Evolutionary conservation across 53 echinoderm and acorn worm species (phyloP).

Genomic region (Patiria pectinifera): DNA sequence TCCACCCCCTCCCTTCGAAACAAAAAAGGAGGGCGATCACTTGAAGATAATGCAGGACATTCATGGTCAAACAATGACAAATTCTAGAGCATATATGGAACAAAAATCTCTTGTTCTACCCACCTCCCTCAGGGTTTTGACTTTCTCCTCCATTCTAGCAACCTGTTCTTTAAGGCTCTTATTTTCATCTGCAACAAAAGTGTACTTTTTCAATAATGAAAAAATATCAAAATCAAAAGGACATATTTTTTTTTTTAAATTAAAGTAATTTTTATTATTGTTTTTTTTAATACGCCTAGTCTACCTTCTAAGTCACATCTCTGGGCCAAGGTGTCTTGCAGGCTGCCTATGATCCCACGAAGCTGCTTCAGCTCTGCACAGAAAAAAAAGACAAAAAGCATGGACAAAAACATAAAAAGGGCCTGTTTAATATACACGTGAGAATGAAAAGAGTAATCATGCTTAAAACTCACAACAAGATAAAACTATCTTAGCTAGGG

Average conservation of each 20-base stretch:
- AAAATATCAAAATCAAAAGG: background rate
- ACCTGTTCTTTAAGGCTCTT: constrained; percentile 37
- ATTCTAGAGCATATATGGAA: background rate
- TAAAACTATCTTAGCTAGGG: too few relatives aligned
- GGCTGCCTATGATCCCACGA: constrained; percentile 38
- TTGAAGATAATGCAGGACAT: too few relatives aligned
- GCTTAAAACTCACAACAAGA: too few relatives aligned
- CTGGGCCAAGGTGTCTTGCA: constrained; percentile 47
- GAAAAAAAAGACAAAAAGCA: background rate
- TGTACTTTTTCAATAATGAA: background rate
- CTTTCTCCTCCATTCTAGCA: background rate
- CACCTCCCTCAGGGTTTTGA: constrained; percentile 38
- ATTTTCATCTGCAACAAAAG: constrained; percentile 48
- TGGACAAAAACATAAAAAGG: background rate
- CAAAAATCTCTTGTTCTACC: background rate
- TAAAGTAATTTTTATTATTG: too few relatives aligned
- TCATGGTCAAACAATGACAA: background rate
- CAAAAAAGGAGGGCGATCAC: too few relatives aligned
- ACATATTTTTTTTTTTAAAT: too few relatives aligned
- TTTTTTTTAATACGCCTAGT: too few relatives aligned
- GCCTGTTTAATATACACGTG: background rate
- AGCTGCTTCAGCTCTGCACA: constrained; percentile 45
- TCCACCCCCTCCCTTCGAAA: too few relatives aligned
- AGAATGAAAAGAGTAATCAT: background rate
- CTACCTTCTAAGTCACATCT: constrained; percentile 54